Conservation (phyloP, 2,797 vertebrate genomes). For the Lindbergichthys nudifrons region DNA sequence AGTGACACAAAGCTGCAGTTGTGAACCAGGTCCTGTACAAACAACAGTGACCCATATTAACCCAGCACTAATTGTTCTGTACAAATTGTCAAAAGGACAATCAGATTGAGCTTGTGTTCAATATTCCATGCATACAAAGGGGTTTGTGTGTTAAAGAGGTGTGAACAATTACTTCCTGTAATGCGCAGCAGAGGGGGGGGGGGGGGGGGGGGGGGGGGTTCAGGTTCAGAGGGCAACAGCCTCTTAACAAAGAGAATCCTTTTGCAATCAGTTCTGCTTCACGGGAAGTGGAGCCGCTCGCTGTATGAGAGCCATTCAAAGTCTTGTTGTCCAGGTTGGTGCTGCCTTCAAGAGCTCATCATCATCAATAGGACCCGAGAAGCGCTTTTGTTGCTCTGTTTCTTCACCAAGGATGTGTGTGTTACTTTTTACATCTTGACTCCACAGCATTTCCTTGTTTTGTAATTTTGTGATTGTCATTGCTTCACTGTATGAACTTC, state of each 20-base stretch:
- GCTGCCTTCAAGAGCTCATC: not conserved
- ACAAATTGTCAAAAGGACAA: constrained; percentile 12
- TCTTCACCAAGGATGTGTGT: not conserved
- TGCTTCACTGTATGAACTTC: constrained; percentile 17
- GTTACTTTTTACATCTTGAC: not conserved
- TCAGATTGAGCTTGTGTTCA: constrained; percentile 1
- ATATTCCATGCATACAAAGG: not conserved
- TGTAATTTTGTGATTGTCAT: not conserved
- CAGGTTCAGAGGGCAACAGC: constrained; percentile 10
- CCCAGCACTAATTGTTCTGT: constrained; percentile 24
- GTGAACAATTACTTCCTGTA: constrained; percentile 22
- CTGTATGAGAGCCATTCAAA: constrained; percentile 2
- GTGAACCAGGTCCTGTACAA: not conserved
- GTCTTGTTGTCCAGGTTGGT: not conserved
- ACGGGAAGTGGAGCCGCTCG: constrained; percentile 9
- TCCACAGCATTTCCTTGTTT: not conserved
- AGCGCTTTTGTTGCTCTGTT: not conserved
- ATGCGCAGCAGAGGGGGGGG: not conserved
- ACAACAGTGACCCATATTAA: constrained; percentile 16
- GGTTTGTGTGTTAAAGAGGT: constrained; percentile 8
- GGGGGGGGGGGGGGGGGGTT: constrained; percentile 11
- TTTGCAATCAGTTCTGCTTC: constrained; percentile 19
- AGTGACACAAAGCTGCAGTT: not conserved
- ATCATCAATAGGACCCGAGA: not conserved
- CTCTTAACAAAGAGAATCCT: constrained; percentile 20